Conservation (phyloP, 2,888 invertebrate genomes). For the Hypsopygia costalis region DNA sequence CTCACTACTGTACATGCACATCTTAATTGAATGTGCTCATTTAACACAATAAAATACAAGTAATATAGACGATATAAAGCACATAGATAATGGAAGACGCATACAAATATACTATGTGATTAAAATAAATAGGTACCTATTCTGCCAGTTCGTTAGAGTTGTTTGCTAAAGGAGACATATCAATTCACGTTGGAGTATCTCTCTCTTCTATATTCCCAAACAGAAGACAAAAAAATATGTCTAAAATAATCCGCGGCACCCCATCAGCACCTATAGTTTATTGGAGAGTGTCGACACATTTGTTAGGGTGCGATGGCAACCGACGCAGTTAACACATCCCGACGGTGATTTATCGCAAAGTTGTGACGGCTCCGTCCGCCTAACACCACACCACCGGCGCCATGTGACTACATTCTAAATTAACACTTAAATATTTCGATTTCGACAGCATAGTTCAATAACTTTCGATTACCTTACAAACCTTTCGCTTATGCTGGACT, state of each 20-base stretch:
- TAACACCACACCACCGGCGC: neutral
- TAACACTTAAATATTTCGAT: neutral
- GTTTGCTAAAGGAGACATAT: no score
- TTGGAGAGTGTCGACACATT: slow-evolving; percentile 65
- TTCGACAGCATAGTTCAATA: neutral
- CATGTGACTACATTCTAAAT: neutral
- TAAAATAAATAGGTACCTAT: no score
- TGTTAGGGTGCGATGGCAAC: slow-evolving; percentile 44
- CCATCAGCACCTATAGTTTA: slow-evolving; percentile 43
- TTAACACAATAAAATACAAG: no score
- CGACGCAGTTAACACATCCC: slow-evolving; percentile 54
- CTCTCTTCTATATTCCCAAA: neutral
- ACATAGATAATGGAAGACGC: no score
- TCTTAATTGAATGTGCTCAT: no score
- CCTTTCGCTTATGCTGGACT: no score
- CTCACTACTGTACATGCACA: no score
- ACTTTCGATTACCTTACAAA: no score
- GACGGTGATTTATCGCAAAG: slow-evolving; percentile 56
- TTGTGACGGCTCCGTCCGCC: slow-evolving; percentile 27
- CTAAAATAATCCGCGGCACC: slow-evolving; percentile 22
- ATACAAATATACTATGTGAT: no score
- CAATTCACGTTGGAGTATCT: no score
- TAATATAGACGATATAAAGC: no score
- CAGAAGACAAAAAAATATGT: slow-evolving; percentile 15
- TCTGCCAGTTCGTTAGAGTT: no score